Base-by-base conservation (phyloP, 2,113 vertebrate genomes). In the Callionymus lyra region DNA sequence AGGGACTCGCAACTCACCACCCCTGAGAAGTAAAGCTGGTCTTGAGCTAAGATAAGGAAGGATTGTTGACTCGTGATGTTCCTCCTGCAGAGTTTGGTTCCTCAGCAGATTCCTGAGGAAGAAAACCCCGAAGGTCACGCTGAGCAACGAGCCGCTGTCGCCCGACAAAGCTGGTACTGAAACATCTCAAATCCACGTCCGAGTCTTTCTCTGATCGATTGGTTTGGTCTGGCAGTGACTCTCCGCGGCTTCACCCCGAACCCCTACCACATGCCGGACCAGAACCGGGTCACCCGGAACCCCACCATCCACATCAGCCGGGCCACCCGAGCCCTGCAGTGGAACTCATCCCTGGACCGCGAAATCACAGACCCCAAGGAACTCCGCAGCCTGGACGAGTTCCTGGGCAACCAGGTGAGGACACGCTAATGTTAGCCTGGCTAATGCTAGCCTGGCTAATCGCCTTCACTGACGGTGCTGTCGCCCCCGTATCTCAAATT, bases 311-410 rank as follows among this genome's bases (percentile, higher is more conserved):
- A 82, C 46, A 88, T 98, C 16, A 93, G 92, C 74, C 89, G 90
- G 17, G 86, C 88, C 65, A 91, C 93, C 0, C 76, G 82, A 0
- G 85, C 80, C 0, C 81, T 86, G 67, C 83, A 90, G 40, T 89
- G 89, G 84, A 83, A 83, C 11, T 66, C 76, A 0, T 89, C 90
- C 0, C 73, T 93, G 56, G 82, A 82, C 19, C 83, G 86, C 0
- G 85, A 92, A 64, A 91, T 98, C 54, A 89, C 86, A 1, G 79
- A 92, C 1, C 63, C 85, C 67, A 88, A 88, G 0, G 95, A 98
- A 56, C 88, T 98, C 41, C 90, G 89, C 38, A 83, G 89, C 49
- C 86, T 98, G 16, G 93, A 98, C 1, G 94, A 98, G 58, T 98
- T 95, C 72, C 88, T 98, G 9, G 86, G 92, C 6, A 90, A 88